Base-by-base conservation (phyloP, 2,797 vertebrate species). In the Cyclopterus lumpus region DNA sequence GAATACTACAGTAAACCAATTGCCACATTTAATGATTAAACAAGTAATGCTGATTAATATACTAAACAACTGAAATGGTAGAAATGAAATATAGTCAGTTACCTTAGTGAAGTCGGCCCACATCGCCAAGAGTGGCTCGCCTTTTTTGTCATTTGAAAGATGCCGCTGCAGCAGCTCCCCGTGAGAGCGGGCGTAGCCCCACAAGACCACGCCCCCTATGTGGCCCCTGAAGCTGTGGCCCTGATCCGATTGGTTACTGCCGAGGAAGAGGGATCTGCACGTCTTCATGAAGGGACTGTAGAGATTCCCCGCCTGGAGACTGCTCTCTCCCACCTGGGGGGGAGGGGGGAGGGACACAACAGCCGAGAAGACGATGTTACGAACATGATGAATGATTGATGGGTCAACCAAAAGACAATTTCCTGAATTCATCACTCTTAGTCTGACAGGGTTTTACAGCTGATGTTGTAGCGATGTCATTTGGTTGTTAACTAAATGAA, bases 241-340 rank as follows among this genome's bases (percentile, higher is more conserved):
- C 0, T 92, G 85, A 5, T 95, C 95, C 1, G 96, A 97, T 71
- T 91, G 95, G 12, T 97, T 96, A 0, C 97, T 97, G 0, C 97
- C 98, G 0, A 99, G 93, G 78, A 99, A 94, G 62, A 99, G 86
- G 2, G 92, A 93, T 68, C 97, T 96, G 76, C 98, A 99, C n/a
- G 95, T 93, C 40, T 94, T 95, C 95, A 99, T 97, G 90, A 96
- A 99, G 22, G 94, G 62, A 10, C 97, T 98, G 88, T 97, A 95
- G 67, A 99, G 93, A 61, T 97, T 86, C 0, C 98, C 98, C 0
- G 88, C 86, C 85, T 98, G 98, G 61, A 94, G 89, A 0, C 71
- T 16, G 12, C 95, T 95, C 1, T 93, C 95, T 34, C 95, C 96
- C 30, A 98, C 91, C 93, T 94, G 75, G 46, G 18, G 67, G 20